Percentiles rank a stretch among this genome's conserved stretches.
phyloP scores from a whole-genome alignment of 2,113 vertebrate species.

The Oceanodroma tethys region DNA sequence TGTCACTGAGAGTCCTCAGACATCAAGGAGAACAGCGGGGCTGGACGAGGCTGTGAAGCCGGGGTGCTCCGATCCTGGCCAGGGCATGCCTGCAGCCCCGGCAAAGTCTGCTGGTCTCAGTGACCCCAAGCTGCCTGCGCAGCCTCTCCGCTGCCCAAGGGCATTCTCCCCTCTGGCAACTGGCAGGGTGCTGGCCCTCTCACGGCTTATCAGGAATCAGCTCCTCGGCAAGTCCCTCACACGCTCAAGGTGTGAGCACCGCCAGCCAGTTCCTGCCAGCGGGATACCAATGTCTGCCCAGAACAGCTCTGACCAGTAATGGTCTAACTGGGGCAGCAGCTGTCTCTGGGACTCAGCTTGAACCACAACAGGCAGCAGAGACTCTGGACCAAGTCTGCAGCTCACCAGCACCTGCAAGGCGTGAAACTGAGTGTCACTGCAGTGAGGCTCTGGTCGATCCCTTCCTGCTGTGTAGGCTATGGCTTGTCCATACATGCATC shows the following conservation, averaged over 20 bases:
- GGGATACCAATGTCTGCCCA: neutral
- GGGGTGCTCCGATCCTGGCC: neutral
- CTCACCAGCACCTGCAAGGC: neutral
- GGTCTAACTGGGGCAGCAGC: neutral
- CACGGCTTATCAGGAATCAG: too few species aligned
- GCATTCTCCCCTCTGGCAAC: neutral
- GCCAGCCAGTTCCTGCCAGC: neutral
- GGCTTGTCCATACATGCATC: fast-evolving
- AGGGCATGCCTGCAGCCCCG: neutral
- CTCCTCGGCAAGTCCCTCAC: too few species aligned
- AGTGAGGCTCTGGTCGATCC: neutral
- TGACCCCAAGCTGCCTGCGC: neutral
- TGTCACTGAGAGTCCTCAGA: neutral
- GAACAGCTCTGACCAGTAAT: neutral
- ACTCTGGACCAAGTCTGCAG: neutral
- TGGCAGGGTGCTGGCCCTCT: too few species aligned
- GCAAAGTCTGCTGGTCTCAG: neutral
- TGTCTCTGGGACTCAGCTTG: neutral
- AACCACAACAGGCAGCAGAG: neutral
- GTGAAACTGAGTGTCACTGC: neutral
- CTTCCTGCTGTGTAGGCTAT: neutral
- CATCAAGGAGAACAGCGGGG: neutral
- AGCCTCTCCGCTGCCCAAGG: neutral
- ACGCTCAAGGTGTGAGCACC: neutral
- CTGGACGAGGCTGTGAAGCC: neutral